Evolutionary conservation across 2,888 invertebrate species (phyloP), one percentile per base, ranked within the genome.

Genomic region (Limenitis camilla): DNA sequence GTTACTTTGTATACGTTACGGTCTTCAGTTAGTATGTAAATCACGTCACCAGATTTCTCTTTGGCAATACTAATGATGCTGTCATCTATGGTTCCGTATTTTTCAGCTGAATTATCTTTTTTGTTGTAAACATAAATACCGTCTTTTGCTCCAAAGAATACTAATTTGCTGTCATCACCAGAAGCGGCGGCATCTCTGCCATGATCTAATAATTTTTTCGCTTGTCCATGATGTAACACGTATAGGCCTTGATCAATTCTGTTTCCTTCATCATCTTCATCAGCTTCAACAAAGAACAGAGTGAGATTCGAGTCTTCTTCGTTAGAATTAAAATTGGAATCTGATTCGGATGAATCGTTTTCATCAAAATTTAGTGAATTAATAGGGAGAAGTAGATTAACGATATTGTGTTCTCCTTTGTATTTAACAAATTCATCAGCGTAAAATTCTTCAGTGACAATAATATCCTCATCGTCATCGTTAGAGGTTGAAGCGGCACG

Each of bases 21-120:
- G 19, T 74, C 66, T 30, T 72, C 70, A 5, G 76, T 78, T 1
- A 85, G 41, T 19, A 76, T 71, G 58, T 78, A 85, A 2, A 84
- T 62, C 0, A 51, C 27, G 35, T 76, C 76, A 5, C 56, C 55
- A 8, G 39, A 36, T n/a, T 48, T 51, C 5, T 59, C 56, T 29
- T 59, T 61, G 0, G 50, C 61, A 10, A 69, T 62, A 7, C 57
- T 59, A 30, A 66, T 60, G 5, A 70, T 58, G 43, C 55, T 63
- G 7, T 70, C 68, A 7, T 58, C 50, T 0, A 69, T 42, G 6
- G 64, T 47, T 27, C 70, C 68, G 30, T 63, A 67, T 44, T 68
- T 68, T 1, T 56, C 57, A 10, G 62, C 62, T 4, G 58, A 51
- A 8, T 59, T 36, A 1, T 53, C 48, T 6, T 52, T 28, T 8